Evolutionary conservation across 2,797 vertebrate species (phyloP), one percentile per base, ranked within the genome.

Genomic region (Epinephelus awoara): DNA sequence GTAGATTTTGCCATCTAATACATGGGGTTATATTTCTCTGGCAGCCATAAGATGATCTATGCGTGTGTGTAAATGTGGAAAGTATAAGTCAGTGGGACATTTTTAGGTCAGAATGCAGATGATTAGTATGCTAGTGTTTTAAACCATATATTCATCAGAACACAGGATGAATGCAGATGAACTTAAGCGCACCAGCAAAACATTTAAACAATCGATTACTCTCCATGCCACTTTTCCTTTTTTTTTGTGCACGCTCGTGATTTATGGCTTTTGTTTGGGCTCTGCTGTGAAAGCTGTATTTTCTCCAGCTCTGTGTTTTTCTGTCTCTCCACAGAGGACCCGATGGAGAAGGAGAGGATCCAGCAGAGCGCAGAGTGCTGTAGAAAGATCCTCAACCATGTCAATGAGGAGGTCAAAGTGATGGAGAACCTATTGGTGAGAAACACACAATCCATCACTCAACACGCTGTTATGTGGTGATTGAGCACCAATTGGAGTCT

Each of bases 401-500:
- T 98, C 90, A 98, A 98, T 46, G 96, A 97, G 67, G 96, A 96
- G 3, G 97, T 98, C 89, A 96, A 97, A 54, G 85, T 83, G 29
- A 97, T 97, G 95, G 97, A 97, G 93, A 97, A 98, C 90, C 86
- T 97, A 63, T 93, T 97, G 96, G 97, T 98, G 93, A 96, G 97
- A 84, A 85, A 78, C 84, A 67, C 66, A 72, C 65, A 67, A 84
- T 52, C 62, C 62, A 74, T 68, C 80, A 71, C 49, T 58, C 55
- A 15, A 4, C 67, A 52, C 80, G 61, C 71, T 44, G 69, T 72
- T 83, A 58, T 52, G 74, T 62, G 12, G 71, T 81, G 79, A 87
- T 52, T 82, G 67, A 82, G 72, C 82, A 72, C 75, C 75, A 71
- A 47, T 51, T 82, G 84, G 72, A 77, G 62, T 83, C 54, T 27